phyloP scores from a whole-genome alignment of 1,140 invertebrate species.

The Whitmania pigra region DNA sequence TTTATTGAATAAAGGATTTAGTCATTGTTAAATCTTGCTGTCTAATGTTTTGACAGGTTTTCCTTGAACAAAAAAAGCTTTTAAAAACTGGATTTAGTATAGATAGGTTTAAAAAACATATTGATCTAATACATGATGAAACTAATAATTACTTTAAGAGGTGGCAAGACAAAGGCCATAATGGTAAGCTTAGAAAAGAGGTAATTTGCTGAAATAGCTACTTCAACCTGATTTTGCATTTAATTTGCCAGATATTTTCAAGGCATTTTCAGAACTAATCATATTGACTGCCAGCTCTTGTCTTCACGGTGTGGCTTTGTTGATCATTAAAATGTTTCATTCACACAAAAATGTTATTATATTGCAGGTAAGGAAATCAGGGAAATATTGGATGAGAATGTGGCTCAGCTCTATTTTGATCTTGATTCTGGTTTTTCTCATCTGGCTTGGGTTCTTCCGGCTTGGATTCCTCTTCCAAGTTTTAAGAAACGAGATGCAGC shows the following conservation, averaged over 20 bases:
- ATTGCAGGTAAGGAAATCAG: conserved; percentile 31
- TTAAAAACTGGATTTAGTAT: conserved; percentile 35
- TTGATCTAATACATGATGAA: conserved; percentile 33
- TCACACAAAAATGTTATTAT: background rate
- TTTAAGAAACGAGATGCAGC: conserved; percentile 27
- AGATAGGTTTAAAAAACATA: conserved; percentile 31
- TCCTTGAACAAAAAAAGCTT: conserved; percentile 38
- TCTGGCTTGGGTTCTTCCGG: conserved; percentile 34
- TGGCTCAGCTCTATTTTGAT: conserved; percentile 33
- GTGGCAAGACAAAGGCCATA: conserved; percentile 31
- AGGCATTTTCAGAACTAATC: conserved; percentile 33
- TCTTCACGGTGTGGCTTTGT: conserved; percentile 30
- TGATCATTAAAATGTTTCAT: conserved; percentile 4
- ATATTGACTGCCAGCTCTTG: conserved; percentile 35
- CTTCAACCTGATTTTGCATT: conserved; percentile 1
- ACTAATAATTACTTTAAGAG: conserved; percentile 32
- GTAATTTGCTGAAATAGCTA: background rate
- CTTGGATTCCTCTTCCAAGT: conserved; percentile 34
- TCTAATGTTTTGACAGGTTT: conserved; percentile 28
- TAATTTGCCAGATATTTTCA: conserved; percentile 31
- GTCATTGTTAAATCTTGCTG: background rate
- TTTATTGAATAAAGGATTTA: background rate
- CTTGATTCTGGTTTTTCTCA: conserved; percentile 34
- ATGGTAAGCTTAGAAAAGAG: conserved; percentile 22
- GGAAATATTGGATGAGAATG: conserved; percentile 30